phyloP scores from a whole-genome alignment of 2,888 invertebrate species.

The Chrysotoxum bicinctum region DNA sequence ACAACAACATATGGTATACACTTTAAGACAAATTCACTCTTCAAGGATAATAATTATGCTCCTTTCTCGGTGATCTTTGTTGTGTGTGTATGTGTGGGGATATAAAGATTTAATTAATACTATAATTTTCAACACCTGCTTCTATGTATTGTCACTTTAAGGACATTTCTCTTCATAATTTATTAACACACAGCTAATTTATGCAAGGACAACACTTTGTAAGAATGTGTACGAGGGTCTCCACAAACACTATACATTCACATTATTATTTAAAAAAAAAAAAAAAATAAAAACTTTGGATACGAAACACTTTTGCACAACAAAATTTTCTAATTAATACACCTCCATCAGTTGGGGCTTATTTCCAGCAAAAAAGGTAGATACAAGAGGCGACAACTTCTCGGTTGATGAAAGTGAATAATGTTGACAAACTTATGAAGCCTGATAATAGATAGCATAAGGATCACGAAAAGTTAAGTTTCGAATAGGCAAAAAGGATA shows the following conservation, averaged over 20 bases:
- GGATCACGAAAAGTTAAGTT: constrained; percentile 46
- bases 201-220: constrained; percentile 31
- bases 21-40: constrained; percentile 50
- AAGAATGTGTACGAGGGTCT: constrained; percentile 29
- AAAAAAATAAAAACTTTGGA: background rate
- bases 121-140: constrained; percentile 44
- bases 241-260: constrained; percentile 8
- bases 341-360: constrained; percentile 1
- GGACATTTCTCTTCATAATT: constrained; percentile 59
- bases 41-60: constrained; percentile 36
- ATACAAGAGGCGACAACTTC: background rate
- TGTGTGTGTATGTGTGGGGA: background rate
- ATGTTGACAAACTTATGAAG: constrained; percentile 25
- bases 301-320: constrained; percentile 18
- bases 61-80: constrained; percentile 16
- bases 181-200: constrained; percentile 52
- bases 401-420: constrained; percentile 23
- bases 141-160: constrained; percentile 15
- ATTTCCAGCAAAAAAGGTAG: constrained; percentile 10
- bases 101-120: constrained; percentile 44
- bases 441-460: constrained; percentile 47
- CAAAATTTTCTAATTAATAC: constrained; percentile 27
- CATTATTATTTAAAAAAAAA: background rate
- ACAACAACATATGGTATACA: constrained; percentile 52
- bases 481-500: constrained; percentile 13